phyloP scores from a whole-genome alignment of 2,113 vertebrate genomes.

The Mesitornis unicolor region DNA sequence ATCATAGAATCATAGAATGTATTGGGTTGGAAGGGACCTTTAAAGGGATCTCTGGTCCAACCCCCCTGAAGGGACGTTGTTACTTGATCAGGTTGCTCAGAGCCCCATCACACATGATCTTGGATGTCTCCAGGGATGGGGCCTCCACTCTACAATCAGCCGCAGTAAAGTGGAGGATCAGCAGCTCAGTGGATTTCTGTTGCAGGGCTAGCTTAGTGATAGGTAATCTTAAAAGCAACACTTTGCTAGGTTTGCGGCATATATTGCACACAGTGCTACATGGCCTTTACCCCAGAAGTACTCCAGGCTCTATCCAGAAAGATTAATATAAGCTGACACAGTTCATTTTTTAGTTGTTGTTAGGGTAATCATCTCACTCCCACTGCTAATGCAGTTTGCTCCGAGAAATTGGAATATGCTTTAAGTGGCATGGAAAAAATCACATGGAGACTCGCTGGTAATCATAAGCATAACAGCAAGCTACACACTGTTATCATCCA shows the following conservation, averaged over 20 bases:
- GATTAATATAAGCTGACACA: neutral
- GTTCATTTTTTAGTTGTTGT: neutral
- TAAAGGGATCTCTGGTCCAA: too few relatives aligned
- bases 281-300: neutral
- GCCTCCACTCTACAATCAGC: neutral
- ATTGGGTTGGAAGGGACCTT: too few relatives aligned
- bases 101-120: too few relatives aligned
- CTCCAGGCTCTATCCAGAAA: neutral
- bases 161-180: neutral
- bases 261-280: neutral
- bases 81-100: too few relatives aligned
- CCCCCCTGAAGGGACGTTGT: too few relatives aligned
- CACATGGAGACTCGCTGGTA: neutral
- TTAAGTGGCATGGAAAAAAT: neutral
- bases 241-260: neutral
- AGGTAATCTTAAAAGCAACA: neutral
- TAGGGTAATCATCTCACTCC: slow-evolving; percentile 7
- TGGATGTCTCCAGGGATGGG: too few relatives aligned
- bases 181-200: neutral
- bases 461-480: neutral
- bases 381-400: slow-evolving; percentile 20
- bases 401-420: neutral
- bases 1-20: too few relatives aligned
- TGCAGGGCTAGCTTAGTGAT: neutral
- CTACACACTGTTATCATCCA: neutral